Base-by-base conservation (phyloP, 2,888 invertebrate genomes). In the Mythimna impura region DNA sequence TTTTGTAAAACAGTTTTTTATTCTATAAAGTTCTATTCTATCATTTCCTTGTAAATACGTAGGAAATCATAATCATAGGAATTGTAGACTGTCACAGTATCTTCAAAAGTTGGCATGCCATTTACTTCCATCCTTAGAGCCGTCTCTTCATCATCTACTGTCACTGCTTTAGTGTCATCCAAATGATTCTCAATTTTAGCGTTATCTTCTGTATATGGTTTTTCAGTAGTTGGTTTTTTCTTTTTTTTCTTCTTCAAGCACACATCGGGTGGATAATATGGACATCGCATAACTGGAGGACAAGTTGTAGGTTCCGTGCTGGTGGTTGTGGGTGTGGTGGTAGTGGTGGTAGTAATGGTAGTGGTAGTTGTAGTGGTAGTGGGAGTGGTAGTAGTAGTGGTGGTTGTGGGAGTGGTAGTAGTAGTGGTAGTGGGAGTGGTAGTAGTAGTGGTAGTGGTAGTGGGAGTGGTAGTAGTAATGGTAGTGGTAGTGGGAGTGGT, bases 191-290 rank as follows among this genome's bases (percentile, higher is more conserved):
- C 20, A 60, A 20, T 10, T 8, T 22, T 20, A 20, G 9, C 4
- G 14, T 50, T 40, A 54, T 12, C 25, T 1, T 20, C 25, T 22
- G 12, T 40, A 20, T 6, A 14, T 50, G 65, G 57, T 40, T 22
- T 40, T 10, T 2, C 3, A 30, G 36, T 22, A 52, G 7, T 3
- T 1, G n/a, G 17, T 68, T 69, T 62, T 52, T 20, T 55, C 62
- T 69, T 66, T 55, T 64, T 75, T 64, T 22, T 76, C 9, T 64
- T 74, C 22, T 61, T 82, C 17, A 76, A 55, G 47, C 80, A 80
- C 5, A 72, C 20, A 14, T 73, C 58, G n/a, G 76, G 55, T 55
- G 66, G 67, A 60, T 65, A 65, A 10, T 57, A 25, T 20, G 81
- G 84, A 58, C 84, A 86, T 20, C 3, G 62, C 2, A 17, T 6